Base-by-base conservation (phyloP, 53 echinoderm and acorn worm species). In the Patiria pectinifera region DNA sequence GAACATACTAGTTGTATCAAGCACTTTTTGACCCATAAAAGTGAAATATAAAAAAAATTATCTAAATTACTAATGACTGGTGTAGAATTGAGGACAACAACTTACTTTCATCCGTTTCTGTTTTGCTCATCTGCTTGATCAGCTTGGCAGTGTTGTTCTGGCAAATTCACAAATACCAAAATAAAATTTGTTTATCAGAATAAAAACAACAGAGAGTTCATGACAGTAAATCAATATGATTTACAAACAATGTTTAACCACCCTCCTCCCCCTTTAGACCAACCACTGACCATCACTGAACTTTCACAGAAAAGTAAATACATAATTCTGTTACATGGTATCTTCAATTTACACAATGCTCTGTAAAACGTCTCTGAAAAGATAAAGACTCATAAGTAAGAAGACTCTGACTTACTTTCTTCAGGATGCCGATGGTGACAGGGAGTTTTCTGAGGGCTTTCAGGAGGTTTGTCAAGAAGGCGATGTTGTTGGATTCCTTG, bases 101-200 rank as follows among this genome's bases (percentile, higher is more conserved):
- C 96, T 95, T 89, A 96, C 95, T 85, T 82, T 96, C 99, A 62
- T 95, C 91, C 8, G 78, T 85, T 35, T 97, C 97, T 16, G 87
- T 85, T 91, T 98, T 98, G 70, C 97, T 96, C 83, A 97, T 91
- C 81, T 97, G 97, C 89, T 96, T 98, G 87, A 98, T 93, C n/a
- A 96, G 89, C 71, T 98, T 98, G 66, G 99, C 99, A 43, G 98
- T 98, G 78, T 98, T 97, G 83, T 96, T 98, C 96, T 97, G 81
- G 11, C 66, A 23, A 74, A 18, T 3, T 66, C 12, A 62, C 53
- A 87, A 77, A 84, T 49, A 59, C 16, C 11, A 61, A 76, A 82
- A 74, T 45, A 21, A 69, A 23, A n/a, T 26, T 7, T 14, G 25
- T 76, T 12, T 3, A 26, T 76, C 21, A 35, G 35, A 35, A 35